Evolutionary conservation across 2,113 vertebrate genomes (phyloP), one percentile per base, ranked within the genome.

Genomic region (Poecile atricapillus): DNA sequence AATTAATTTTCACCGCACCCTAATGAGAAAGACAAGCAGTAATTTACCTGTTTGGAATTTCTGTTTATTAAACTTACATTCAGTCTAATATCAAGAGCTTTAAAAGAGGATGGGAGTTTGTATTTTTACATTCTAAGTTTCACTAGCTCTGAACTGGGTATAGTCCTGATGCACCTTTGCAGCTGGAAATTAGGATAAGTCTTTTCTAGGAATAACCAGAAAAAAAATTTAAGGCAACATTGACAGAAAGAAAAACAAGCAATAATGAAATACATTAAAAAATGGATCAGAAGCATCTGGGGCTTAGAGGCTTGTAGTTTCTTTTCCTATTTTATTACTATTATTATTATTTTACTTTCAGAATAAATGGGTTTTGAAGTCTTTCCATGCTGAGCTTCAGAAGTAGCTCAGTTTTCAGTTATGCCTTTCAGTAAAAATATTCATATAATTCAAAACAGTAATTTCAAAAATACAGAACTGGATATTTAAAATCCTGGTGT

Each of bases 1-100:
- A 60, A 87, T 95, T 95, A 92, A 93, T 88, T 97, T 92, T 95
- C 77, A 95, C 85, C 19, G 0, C 90, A 95, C 87, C 79, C 68
- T 93, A 78, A 94, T 89, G 92, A 93, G 80, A 94, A 82, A 59
- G 47, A 85, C 85, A 95, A 95, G 33, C 52, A 94, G 56, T 90
- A 93, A 95, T 95, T 90, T 87, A 93, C 91, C 84, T 94, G 90
- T 91, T 97, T 95, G 77, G 85, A 92, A 58, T 93, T 95, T 89
- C 84, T 95, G 50, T 94, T 94, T 95, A 75, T 84, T 96, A 96
- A 97, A 89, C 74, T 91, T 91, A 85, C 73, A 63, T 91, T 80
- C 68, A 91, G 23, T 91, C 49, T 70, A 95, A 39, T 76, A 91
- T 37, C 77, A 95, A 87, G 58, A 92, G 41, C 76, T 96, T 92